Base-by-base conservation (phyloP, 1,140 invertebrate genomes). In the Archegozetes longisetosus region DNA sequence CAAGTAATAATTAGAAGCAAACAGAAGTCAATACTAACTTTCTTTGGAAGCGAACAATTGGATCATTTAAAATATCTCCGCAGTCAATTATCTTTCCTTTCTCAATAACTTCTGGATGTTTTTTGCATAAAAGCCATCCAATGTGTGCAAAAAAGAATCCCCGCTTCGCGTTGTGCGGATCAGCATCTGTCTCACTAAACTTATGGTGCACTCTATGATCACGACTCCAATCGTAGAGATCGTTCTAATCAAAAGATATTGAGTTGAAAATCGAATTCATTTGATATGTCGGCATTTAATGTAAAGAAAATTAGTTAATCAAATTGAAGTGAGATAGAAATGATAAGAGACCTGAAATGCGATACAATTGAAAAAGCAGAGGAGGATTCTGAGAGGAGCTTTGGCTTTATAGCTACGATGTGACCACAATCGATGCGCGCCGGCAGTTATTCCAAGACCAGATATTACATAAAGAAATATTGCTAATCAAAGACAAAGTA, bases 391-490 rank as follows among this genome's bases (percentile, higher is more conserved):
- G 1, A 95, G 74, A 1, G 88, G 91, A 76, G 84, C 82, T 70
- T 82, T 88, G 4, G 92, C 93, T 75, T 94, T 94, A 76, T 94
- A 97, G 0, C 89, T 82, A 66, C 84, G 80, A 73, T 97, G 93
- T 6, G 91, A 79, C 91, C 91, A 97, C 24, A 96, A 77, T 66
- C 92, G 78, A 71, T 97, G 93, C 12, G 88, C 88, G 23, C 93
- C 93, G 29, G 88, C 92, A 14, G 92, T 97, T 56, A 96, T 76
- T 14, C 78, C 77, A 22, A 78, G 47, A 4, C 70, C 76, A 20
- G 17, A 17, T 40, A 17, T 40, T 6, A 9, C 17, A 40, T 40
- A 17, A 40, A 40, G 17, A 9, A 40, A 40, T 40, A 9, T 40
- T 17, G 17, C 6, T 40, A 40, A 40, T 9, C 6, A 40, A 40